Conservation (phyloP, 2,113 vertebrate species). For the Petromus typicus region DNA sequence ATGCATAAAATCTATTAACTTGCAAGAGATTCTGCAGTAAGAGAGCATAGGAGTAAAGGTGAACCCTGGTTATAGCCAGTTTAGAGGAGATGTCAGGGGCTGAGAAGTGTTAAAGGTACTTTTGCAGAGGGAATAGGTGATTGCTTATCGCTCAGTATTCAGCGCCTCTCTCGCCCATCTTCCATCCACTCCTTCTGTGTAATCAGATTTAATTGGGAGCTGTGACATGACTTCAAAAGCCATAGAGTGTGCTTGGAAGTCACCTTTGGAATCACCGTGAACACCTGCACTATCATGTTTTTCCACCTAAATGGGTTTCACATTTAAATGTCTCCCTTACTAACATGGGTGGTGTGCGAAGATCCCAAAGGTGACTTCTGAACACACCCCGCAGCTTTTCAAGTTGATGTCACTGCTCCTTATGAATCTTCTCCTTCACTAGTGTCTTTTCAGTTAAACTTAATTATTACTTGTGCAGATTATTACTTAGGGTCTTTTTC, state of each 20-base stretch:
- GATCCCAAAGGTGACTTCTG: background rate
- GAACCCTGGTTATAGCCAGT: background rate
- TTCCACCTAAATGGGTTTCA: background rate
- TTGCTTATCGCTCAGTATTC: background rate
- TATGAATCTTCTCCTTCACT: background rate
- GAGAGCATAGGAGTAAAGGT: background rate
- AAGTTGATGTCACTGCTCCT: background rate
- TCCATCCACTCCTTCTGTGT: background rate
- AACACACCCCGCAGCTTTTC: background rate
- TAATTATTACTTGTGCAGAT: background rate
- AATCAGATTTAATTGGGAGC: slow-evolving; percentile 26
- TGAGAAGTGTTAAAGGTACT: background rate
- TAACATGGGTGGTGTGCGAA: background rate
- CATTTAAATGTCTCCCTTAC: background rate
- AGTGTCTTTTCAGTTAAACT: background rate
- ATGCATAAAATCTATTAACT: background rate
- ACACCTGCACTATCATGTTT: background rate
- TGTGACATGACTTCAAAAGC: slow-evolving; percentile 5
- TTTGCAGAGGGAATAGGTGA: background rate
- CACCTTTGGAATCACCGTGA: background rate
- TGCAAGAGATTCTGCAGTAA: background rate
- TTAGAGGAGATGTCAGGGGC: background rate
- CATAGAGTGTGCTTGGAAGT: background rate
- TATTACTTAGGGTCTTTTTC: background rate
- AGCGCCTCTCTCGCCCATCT: background rate